Evolutionary conservation across 2,113 vertebrate species (phyloP).

Genomic region (Onychorhynchus coronatus): DNA sequence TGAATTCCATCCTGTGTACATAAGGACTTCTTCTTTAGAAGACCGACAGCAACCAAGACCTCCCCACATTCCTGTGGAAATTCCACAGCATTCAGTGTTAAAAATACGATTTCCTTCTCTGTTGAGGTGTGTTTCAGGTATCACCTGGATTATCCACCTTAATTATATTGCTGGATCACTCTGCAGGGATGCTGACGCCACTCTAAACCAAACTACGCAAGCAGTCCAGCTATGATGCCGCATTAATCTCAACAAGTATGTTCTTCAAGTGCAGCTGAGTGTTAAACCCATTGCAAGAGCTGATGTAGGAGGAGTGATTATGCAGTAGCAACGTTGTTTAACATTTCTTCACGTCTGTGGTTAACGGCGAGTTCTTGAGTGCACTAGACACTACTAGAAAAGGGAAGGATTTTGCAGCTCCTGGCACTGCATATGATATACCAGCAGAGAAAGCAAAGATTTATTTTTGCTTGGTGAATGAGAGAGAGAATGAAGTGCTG

Average conservation of each 20-base stretch:
- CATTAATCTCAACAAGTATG: neutral
- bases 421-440: conserved; percentile 59
- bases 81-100: neutral
- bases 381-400: conserved; percentile 73
- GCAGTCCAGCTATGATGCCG: neutral
- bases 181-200: neutral
- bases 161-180: neutral
- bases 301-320: neutral
- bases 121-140: neutral
- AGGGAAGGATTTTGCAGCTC: conserved; percentile 73
- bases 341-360: conserved; percentile 32
- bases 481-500: conserved; percentile 55
- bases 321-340: conserved; percentile 51
- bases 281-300: neutral
- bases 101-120: neutral
- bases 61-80: neutral
- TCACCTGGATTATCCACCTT: too few relatives aligned
- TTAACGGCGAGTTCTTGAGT: neutral
- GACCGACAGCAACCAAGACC: accelerated
- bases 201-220: neutral
- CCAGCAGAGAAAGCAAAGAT: conserved; percentile 40
- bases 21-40: neutral
- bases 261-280: neutral
- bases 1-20: neutral
- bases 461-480: conserved; percentile 73